Percentiles rank a stretch among this genome's conserved stretches.
Conservation (phyloP, 2,797 vertebrate species). For the Pantherophis alleghaniensis region DNA sequence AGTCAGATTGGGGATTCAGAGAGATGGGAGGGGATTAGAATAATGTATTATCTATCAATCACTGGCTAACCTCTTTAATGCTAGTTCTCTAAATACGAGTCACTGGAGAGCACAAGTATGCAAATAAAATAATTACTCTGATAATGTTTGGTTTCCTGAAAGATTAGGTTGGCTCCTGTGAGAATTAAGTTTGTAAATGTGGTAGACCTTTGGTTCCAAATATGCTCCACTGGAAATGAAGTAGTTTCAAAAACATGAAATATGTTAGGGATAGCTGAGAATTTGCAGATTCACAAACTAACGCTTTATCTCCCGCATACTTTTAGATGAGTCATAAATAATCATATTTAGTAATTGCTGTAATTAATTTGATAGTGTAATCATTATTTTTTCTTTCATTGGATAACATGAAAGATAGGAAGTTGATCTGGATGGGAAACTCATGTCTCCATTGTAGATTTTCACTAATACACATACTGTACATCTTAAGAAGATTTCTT, state of each 20-base stretch:
- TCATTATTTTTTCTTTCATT: neutral
- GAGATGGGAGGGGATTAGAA: neutral
- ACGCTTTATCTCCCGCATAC: neutral
- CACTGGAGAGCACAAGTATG: neutral
- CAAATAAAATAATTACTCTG: neutral
- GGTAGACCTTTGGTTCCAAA: neutral
- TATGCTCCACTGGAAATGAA: neutral
- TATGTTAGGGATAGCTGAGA: neutral
- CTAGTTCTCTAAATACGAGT: neutral
- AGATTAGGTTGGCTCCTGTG: neutral
- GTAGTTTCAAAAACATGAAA: neutral
- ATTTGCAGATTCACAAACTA: neutral
- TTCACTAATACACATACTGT: neutral
- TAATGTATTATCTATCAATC: neutral
- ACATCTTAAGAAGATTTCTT: neutral
- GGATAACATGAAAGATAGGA: neutral
- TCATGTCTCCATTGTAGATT: neutral
- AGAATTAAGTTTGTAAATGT: neutral
- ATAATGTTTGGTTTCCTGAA: neutral
- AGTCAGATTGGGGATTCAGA: neutral
- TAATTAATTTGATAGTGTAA: neutral
- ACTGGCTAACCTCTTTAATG: neutral
- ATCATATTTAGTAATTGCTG: neutral
- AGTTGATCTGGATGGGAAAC: neutral
- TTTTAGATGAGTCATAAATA: neutral